Percentiles rank a stretch among this genome's conserved stretches.
Conservation (phyloP, 1,140 invertebrate genomes). For the Harpegnathos saltator region DNA sequence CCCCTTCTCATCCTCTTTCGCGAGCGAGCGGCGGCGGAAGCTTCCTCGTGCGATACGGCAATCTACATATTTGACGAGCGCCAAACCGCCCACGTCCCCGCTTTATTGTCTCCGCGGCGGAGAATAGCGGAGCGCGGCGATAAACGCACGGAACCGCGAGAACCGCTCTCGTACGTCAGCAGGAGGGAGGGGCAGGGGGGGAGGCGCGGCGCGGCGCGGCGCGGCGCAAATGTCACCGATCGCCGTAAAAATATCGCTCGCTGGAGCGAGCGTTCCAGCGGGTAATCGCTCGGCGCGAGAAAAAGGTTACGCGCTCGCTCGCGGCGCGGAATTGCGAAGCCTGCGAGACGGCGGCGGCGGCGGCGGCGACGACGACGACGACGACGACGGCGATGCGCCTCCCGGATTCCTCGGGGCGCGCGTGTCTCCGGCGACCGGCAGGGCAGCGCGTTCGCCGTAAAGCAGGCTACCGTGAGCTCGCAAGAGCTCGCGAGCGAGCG, state of each 20-base stretch:
- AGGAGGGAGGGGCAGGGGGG: no score
- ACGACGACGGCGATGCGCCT: constrained; percentile 12
- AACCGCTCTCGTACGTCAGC: constrained; percentile 33
- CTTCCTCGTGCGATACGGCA: neutral
- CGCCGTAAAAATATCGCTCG: constrained; percentile 60
- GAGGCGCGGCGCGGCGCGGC: no score
- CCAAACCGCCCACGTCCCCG: neutral
- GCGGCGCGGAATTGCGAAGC: constrained; percentile 33
- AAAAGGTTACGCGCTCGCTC: constrained; percentile 60
- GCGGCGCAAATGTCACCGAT: constrained; percentile 57
- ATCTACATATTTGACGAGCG: neutral
- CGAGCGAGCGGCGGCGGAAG: no score
- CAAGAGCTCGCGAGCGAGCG: constrained; percentile 74
- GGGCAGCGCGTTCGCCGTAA: constrained; percentile 70
- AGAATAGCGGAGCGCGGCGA: constrained; percentile 20
- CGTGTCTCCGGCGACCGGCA: constrained; percentile 47
- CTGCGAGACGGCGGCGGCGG: neutral
- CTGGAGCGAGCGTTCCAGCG: constrained; percentile 65
- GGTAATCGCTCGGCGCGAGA: constrained; percentile 52
- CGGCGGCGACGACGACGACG: constrained; percentile 3
- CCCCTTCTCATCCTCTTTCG: no score
- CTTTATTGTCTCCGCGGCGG: constrained; percentile 18
- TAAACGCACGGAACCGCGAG: constrained; percentile 10
- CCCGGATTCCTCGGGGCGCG: constrained; percentile 57
- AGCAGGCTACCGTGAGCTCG: constrained; percentile 82